Conservation (phyloP, 2,797 vertebrate genomes). For the Adrianichthys oophorus region DNA sequence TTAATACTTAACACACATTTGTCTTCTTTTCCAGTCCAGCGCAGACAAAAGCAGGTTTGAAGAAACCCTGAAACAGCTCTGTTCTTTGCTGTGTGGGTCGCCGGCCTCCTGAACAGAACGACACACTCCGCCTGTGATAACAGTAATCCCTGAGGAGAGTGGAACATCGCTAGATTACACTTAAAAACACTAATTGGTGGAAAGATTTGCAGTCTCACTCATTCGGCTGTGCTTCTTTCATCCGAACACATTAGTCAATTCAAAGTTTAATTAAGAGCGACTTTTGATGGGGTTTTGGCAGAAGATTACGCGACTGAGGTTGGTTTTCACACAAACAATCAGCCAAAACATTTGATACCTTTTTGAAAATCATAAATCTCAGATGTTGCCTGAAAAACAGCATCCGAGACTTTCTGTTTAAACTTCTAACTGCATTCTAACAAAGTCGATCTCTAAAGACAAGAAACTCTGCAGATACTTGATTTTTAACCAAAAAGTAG, state of each 20-base stretch:
- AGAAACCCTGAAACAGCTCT: neutral
- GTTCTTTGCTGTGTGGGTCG: neutral
- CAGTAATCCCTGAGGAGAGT: neutral
- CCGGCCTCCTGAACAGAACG: constrained; percentile 4
- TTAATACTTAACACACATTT: neutral
- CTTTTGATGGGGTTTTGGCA: neutral
- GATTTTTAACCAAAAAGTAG: too few relatives aligned
- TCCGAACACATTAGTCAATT: neutral
- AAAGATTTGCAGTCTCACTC: neutral
- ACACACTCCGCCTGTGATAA: constrained; percentile 7
- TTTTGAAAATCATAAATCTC: too few relatives aligned
- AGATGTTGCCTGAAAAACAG: too few relatives aligned
- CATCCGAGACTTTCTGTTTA: neutral
- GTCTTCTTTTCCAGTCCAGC: neutral
- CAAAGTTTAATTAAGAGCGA: constrained; percentile 1
- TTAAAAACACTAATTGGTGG: neutral
- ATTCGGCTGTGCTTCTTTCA: neutral
- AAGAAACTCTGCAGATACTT: too few relatives aligned
- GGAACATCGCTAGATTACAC: neutral
- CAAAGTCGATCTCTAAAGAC: neutral
- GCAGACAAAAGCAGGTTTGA: constrained; percentile 1
- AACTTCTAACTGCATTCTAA: neutral
- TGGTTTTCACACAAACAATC: too few relatives aligned
- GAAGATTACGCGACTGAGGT: neutral
- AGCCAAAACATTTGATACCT: too few relatives aligned